phyloP scores from a whole-genome alignment of 2,797 vertebrate genomes.

The Liparis tanakae region DNA sequence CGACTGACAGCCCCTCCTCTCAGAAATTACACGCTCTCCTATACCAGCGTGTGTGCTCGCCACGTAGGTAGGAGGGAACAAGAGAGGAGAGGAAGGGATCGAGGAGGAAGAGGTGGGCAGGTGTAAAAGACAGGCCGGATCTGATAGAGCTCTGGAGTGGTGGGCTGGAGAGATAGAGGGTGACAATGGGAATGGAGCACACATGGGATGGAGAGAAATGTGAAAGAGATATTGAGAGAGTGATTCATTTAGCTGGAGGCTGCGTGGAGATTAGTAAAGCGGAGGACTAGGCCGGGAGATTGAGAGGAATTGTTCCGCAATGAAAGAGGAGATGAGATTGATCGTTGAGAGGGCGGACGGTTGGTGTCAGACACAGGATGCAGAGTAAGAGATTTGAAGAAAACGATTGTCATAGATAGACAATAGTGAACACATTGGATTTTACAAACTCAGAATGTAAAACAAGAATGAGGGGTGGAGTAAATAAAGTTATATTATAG shows the following conservation, averaged over 20 bases:
- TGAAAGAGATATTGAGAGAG: constrained; percentile 38
- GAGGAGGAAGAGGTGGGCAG: constrained; percentile 20
- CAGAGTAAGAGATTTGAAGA: constrained; percentile 37
- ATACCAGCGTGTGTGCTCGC: constrained; percentile 36
- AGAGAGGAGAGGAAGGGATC: constrained; percentile 16
- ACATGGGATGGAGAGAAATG: constrained; percentile 27
- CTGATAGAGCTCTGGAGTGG: constrained; percentile 38
- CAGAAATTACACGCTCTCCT: constrained; percentile 68
- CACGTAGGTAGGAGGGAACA: not conserved
- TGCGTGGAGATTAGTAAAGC: constrained; percentile 53
- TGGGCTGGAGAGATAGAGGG: not conserved
- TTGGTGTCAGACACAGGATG: constrained; percentile 31
- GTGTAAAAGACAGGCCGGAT: constrained; percentile 45
- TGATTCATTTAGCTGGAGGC: constrained; percentile 66
- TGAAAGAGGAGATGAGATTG: constrained; percentile 34
- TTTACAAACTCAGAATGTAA: constrained; percentile 39
- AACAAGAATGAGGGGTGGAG: constrained; percentile 23
- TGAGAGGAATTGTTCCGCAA: constrained; percentile 54
- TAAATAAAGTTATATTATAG: constrained; percentile 46
- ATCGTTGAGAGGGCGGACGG: not conserved
- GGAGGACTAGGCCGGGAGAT: constrained; percentile 44
- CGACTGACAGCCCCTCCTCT: constrained; percentile 66
- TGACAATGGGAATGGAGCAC: constrained; percentile 36
- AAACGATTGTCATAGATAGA: constrained; percentile 48
- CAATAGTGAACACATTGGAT: constrained; percentile 41